Evolutionary conservation across 2,113 vertebrate species (phyloP).

Genomic region (Pholis gunnellus): DNA sequence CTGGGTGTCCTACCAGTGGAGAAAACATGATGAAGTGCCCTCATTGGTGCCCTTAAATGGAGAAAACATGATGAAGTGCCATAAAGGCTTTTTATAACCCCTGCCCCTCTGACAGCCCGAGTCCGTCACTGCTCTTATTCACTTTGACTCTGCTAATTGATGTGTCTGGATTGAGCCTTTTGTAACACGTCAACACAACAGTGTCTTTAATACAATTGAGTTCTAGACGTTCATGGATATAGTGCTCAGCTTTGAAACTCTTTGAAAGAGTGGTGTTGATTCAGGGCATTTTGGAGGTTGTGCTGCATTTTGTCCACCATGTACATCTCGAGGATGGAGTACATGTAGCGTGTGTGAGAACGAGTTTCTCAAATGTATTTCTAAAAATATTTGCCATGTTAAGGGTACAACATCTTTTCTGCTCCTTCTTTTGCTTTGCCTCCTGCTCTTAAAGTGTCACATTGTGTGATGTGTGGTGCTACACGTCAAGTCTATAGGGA

Average conservation of each 20-base stretch:
- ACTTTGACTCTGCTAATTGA: background rate
- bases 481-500: constrained; percentile 1
- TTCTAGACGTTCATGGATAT: background rate
- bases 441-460: background rate
- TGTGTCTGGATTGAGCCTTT: background rate
- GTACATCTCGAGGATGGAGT: background rate
- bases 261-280: background rate
- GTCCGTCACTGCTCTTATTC: background rate
- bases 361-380: background rate
- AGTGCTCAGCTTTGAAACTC: too few relatives aligned
- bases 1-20: too few relatives aligned
- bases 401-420: background rate
- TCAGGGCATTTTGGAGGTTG: background rate
- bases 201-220: background rate
- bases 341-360: background rate
- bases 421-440: background rate
- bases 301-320: too few relatives aligned
- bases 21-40: too few relatives aligned
- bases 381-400: background rate
- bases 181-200: background rate
- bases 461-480: background rate
- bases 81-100: too few relatives aligned
- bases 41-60: too few relatives aligned
- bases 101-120: too few relatives aligned
- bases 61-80: too few relatives aligned